Conservation (phyloP, 2,888 invertebrate species). For the Apamea anceps region DNA sequence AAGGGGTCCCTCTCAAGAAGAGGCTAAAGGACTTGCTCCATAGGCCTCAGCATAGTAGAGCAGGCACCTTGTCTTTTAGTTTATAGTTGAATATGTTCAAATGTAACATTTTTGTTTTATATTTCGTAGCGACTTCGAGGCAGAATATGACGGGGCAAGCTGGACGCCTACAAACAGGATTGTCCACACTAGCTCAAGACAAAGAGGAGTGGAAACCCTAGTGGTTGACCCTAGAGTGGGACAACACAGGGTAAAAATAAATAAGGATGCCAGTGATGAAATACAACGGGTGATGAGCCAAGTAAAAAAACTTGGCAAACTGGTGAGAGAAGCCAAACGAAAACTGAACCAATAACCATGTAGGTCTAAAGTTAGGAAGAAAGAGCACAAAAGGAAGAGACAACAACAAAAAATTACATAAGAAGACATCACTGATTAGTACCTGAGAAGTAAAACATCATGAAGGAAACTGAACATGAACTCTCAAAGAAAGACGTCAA, state of each 20-base stretch:
- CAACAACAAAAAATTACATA: background rate
- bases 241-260: too few relatives aligned
- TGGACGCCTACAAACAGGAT: background rate
- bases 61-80: background rate
- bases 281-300: background rate
- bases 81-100: background rate
- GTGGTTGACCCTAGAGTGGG: background rate
- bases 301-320: background rate
- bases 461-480: background rate
- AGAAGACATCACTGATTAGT: background rate
- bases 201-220: background rate
- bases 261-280: background rate
- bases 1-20: background rate
- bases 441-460: background rate
- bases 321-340: background rate
- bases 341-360: background rate
- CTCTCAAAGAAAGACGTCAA: background rate
- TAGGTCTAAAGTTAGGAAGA: background rate
- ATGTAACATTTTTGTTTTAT: background rate
- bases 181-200: background rate
- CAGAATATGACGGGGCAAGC: too few relatives aligned
- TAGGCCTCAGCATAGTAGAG: background rate
- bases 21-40: background rate
- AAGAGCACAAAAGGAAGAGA: background rate
- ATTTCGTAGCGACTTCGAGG: background rate